These are phyloP conservation scores for Apus apus DNA, from an alignment of 2,113 vertebrate species.

Conservation along the genomic window DNA sequence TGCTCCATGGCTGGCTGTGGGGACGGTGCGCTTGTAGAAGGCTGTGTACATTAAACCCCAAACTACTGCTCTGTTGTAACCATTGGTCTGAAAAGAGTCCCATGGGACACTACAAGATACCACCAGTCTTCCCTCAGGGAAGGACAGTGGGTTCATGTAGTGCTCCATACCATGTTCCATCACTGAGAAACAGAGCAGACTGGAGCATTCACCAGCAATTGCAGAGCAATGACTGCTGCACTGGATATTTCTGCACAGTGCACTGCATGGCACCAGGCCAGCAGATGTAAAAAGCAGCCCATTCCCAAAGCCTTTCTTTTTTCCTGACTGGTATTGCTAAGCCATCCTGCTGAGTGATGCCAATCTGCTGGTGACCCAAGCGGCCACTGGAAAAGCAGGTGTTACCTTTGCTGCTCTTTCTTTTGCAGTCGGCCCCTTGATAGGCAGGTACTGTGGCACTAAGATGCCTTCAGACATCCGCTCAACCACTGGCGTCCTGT, in stretches of 20 bases:
- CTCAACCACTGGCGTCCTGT: slow-evolving; percentile 92
- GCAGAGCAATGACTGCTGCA: background rate
- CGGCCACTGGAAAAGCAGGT: background rate
- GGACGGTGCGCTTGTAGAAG: background rate
- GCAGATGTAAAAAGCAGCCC: background rate
- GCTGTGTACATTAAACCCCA: background rate
- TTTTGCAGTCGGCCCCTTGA: slow-evolving; percentile 90
- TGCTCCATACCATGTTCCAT: background rate
- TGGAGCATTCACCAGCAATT: slow-evolving; percentile 22
- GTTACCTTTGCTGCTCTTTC: slow-evolving; percentile 29
- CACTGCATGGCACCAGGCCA: background rate
- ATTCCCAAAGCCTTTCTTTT: background rate
- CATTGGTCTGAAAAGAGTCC: background rate
- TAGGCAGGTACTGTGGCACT: slow-evolving; percentile 95
- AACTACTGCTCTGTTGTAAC: background rate
- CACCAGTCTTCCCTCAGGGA: background rate
- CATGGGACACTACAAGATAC: background rate
- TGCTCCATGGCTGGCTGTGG: background rate
- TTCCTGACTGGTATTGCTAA: background rate
- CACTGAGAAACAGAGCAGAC: background rate
- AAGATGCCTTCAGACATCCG: slow-evolving; percentile 92
- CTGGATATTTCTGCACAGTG: background rate
- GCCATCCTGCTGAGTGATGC: background rate
- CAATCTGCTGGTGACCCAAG: background rate
- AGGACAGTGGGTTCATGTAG: background rate